These are phyloP conservation scores for Hipparchia sbordonii DNA, from an alignment of 2,888 invertebrate genomes.

Conservation along the genomic window DNA sequence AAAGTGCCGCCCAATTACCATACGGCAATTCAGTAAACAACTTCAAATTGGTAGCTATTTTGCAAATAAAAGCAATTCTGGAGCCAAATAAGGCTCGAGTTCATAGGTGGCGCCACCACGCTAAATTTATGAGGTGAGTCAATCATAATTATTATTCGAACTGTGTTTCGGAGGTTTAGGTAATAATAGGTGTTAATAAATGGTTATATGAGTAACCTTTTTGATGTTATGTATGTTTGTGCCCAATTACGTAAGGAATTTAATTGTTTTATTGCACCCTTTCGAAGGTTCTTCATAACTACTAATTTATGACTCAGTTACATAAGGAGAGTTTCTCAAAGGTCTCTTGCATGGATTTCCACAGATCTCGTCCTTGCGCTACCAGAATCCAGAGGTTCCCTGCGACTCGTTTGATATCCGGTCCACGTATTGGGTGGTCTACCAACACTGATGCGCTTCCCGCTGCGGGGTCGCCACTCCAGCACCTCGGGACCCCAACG, in stretches of 20 bases:
- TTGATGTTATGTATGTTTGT: slow-evolving; percentile 18
- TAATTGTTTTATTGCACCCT: slow-evolving; percentile 12
- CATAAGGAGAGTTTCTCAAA: too few relatives aligned
- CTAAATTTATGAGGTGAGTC: slow-evolving; percentile 37
- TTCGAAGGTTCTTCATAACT: neutral
- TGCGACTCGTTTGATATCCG: too few relatives aligned
- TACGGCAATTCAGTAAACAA: slow-evolving; percentile 41
- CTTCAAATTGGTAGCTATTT: slow-evolving; percentile 40
- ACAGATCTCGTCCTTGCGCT: too few relatives aligned
- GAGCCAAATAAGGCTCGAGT: slow-evolving; percentile 47
- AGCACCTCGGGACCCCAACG: too few relatives aligned
- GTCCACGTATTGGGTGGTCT: too few relatives aligned
- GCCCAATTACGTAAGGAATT: slow-evolving; percentile 20
- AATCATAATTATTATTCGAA: slow-evolving; percentile 33
- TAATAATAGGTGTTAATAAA: slow-evolving; percentile 32
- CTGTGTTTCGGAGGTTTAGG: slow-evolving; percentile 28
- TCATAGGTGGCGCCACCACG: slow-evolving; percentile 51
- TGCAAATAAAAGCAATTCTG: slow-evolving; percentile 45
- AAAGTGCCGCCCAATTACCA: slow-evolving; percentile 42
- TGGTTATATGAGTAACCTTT: slow-evolving; percentile 21
- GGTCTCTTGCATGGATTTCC: too few relatives aligned
- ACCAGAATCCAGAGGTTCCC: too few relatives aligned
- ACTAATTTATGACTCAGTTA: too few relatives aligned
- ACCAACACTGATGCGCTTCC: too few relatives aligned
- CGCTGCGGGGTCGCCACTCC: too few relatives aligned